Base-by-base conservation (phyloP, 2,888 invertebrate species). In the Anodontia alba region DNA sequence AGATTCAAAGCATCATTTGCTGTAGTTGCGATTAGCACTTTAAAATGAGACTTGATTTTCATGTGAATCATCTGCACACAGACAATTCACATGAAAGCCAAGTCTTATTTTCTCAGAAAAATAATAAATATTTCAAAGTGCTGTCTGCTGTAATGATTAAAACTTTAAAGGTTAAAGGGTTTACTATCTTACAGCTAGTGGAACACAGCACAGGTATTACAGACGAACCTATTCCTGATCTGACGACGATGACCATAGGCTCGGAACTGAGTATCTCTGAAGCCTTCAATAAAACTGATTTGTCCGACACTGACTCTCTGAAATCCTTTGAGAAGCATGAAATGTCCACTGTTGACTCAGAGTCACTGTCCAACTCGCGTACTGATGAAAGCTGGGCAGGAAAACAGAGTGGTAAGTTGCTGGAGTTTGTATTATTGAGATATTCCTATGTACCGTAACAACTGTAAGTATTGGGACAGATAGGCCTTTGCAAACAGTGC, bases 261-360 rank as follows among this genome's bases (percentile, higher is more conserved):
- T 88, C 89, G 1, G 87, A 88, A 43, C 36, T 84, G 17, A 87
- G 86, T 1, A 84, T 88, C 17, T 71, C 80, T n/a, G 84, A 86
- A 57, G 86, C 80, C 1, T 81, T 85, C 74, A 77, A 79, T 49
- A 83, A 81, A 51, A 76, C 81, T 8, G 85, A 81, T 8, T 26
- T 80, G 5, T 81, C 80, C 0, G 84, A 86, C 42, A 78, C 80
- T 66, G 85, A 89, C 57, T 89, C 89, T 12, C 81, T 88, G 15
- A 73, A 81, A 80, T 89, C 89, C 10, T 89, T 89, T 67, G 89
- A 89, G 76, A 86, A 87, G 67, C 89, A 89, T 66, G 89, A 89
- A 67, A 80, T 80, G 62, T 86, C 83, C 5, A 54, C 33, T 17
- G 29, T 73, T 10, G 86, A 86, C 29, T 80, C 76, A 0, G 43